Evolutionary conservation across 2,797 vertebrate species (phyloP).

Genomic region (Falco concolor): DNA sequence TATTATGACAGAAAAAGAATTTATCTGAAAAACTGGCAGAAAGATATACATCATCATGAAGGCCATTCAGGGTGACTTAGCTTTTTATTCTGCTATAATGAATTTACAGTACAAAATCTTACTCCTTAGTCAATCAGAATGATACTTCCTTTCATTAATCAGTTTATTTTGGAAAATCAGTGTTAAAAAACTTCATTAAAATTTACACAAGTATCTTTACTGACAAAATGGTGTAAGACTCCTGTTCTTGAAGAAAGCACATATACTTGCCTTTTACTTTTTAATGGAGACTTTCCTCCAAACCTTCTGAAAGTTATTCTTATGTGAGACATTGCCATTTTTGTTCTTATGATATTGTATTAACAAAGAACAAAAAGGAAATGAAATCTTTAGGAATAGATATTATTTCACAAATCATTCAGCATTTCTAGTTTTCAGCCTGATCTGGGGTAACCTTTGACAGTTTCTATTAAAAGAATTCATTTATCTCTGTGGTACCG

Average conservation of each 20-base stretch:
- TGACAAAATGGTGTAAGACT: not conserved
- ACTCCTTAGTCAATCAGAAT: not conserved
- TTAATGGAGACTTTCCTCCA: not conserved
- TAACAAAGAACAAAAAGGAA: not conserved
- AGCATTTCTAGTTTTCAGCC: not conserved
- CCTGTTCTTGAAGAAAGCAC: not conserved
- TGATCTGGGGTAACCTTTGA: not conserved
- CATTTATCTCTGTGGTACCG: not conserved
- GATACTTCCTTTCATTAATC: not conserved
- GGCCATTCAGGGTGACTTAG: not conserved
- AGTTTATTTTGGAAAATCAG: not conserved
- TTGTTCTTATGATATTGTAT: not conserved
- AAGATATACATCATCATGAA: not conserved
- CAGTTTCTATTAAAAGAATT: not conserved
- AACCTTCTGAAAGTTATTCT: not conserved
- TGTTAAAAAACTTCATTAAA: not conserved
- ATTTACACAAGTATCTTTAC: not conserved
- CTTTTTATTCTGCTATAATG: not conserved
- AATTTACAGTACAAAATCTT: not conserved
- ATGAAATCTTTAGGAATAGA: not conserved
- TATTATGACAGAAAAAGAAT: not conserved
- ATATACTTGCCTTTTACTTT: not conserved
- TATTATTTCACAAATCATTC: not conserved
- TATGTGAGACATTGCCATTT: not conserved
- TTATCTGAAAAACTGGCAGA: not conserved